Evolutionary conservation across 1,140 invertebrate species (phyloP).

Genomic region (Drosophila albomicans): DNA sequence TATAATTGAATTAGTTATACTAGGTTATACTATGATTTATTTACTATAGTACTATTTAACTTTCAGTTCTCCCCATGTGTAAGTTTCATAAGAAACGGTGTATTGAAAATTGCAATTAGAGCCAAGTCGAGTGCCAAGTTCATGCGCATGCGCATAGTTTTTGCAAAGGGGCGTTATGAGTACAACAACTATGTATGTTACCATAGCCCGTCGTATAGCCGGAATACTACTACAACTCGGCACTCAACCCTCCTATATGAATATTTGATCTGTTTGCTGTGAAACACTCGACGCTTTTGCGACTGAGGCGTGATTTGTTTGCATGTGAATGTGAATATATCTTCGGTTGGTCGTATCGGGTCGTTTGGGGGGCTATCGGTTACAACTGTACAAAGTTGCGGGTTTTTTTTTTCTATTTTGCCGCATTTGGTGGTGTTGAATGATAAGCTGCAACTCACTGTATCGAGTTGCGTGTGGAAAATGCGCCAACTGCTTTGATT

Average conservation of each 20-base stretch:
- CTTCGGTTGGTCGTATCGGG: not conserved
- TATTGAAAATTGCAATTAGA: conserved; percentile 37
- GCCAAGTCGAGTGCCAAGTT: conserved; percentile 69
- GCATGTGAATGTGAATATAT: conserved; percentile 10
- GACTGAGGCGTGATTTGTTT: conserved; percentile 43
- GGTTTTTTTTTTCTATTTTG: conserved; percentile 45
- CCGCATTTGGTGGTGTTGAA: conserved; percentile 58
- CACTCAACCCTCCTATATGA: not conserved
- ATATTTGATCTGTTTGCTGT: conserved; percentile 28
- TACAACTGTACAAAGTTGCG: conserved; percentile 2
- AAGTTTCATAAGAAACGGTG: not conserved
- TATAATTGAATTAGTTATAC: no score
- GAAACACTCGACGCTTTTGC: conserved; percentile 39
- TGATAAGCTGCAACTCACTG: conserved; percentile 39
- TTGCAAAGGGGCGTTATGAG: not conserved
- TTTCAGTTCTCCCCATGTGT: not conserved
- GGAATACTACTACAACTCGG: conserved; percentile 18
- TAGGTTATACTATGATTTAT: not conserved
- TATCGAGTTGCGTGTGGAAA: conserved; percentile 31
- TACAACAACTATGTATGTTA: not conserved
- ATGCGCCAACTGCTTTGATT: conserved; percentile 57
- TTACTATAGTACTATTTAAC: not conserved
- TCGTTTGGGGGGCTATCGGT: not conserved
- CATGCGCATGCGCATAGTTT: conserved; percentile 62
- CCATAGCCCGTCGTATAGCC: not conserved